phyloP scores from a whole-genome alignment of 2,113 vertebrate species.

The Scolopax mira region DNA sequence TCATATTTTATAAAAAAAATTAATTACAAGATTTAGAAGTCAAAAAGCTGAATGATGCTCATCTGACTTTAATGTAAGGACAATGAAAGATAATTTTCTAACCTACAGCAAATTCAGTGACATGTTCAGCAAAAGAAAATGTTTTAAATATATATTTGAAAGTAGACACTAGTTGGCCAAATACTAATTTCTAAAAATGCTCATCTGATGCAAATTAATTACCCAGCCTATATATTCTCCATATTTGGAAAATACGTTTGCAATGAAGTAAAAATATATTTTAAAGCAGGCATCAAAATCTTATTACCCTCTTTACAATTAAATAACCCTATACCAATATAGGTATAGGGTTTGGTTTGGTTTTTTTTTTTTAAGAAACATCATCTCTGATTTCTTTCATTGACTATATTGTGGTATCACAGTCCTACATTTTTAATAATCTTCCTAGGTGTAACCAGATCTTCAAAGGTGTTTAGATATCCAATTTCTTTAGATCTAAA shows the following conservation, averaged over 20 bases:
- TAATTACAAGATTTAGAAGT: not conserved
- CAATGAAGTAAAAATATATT: not conserved
- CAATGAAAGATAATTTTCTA: not conserved
- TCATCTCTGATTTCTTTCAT: not conserved
- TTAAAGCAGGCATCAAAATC: not conserved
- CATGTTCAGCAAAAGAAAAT: not conserved
- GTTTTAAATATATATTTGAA: not conserved
- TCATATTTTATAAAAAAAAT: constrained; percentile 4
- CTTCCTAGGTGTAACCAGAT: not conserved
- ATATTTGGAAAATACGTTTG: not conserved
- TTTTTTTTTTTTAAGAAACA: not conserved
- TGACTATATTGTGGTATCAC: not conserved
- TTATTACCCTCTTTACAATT: not conserved
- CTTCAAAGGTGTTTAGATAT: not conserved
- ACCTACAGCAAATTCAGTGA: not conserved
- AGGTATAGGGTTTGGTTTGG: too few species aligned
- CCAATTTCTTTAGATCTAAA: not conserved
- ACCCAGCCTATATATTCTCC: not conserved
- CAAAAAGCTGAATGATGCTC: not conserved
- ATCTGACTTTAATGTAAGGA: not conserved
- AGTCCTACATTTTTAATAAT: not conserved
- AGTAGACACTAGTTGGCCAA: not conserved
- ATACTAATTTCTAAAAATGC: not conserved
- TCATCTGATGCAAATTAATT: not conserved
- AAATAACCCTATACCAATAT: not conserved